These are phyloP conservation scores for Phortica okadai DNA, from an alignment of 2,888 invertebrate species.

Conservation along the genomic window DNA sequence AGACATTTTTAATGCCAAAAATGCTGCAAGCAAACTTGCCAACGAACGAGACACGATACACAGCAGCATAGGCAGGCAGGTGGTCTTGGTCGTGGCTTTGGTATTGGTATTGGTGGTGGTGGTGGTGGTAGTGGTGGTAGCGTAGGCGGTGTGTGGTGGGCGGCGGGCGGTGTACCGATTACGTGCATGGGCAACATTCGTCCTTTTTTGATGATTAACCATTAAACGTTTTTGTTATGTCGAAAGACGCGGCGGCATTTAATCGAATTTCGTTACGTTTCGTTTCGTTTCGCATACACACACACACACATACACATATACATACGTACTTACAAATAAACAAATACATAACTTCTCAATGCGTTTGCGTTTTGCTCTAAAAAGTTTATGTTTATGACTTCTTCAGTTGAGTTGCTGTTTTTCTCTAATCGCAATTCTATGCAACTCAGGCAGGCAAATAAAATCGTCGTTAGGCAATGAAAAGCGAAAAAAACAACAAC, in stretches of 20 bases:
- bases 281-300: background rate
- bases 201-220: slow-evolving; percentile 45
- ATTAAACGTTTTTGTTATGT: slow-evolving; percentile 50
- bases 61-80: background rate
- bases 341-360: slow-evolving; percentile 4
- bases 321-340: background rate
- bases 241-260: slow-evolving; percentile 12
- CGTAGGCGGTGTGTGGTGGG: background rate
- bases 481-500: background rate
- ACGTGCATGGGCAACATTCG: background rate
- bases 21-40: slow-evolving; percentile 30
- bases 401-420: slow-evolving; percentile 17
- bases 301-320: no score
- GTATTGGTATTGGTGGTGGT: background rate
- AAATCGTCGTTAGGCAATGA: background rate
- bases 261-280: slow-evolving; percentile 33
- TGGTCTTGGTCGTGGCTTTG: background rate
- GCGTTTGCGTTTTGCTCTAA: slow-evolving; percentile 20
- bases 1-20: slow-evolving; percentile 23
- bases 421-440: slow-evolving; percentile 50
- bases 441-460: slow-evolving; percentile 37
- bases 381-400: slow-evolving; percentile 39
- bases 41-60: slow-evolving; percentile 6
- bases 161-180: no score
- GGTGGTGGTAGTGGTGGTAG: background rate